Evolutionary conservation across 2,888 invertebrate genomes (phyloP).

Genomic region (Chymomyza caudatula): DNA sequence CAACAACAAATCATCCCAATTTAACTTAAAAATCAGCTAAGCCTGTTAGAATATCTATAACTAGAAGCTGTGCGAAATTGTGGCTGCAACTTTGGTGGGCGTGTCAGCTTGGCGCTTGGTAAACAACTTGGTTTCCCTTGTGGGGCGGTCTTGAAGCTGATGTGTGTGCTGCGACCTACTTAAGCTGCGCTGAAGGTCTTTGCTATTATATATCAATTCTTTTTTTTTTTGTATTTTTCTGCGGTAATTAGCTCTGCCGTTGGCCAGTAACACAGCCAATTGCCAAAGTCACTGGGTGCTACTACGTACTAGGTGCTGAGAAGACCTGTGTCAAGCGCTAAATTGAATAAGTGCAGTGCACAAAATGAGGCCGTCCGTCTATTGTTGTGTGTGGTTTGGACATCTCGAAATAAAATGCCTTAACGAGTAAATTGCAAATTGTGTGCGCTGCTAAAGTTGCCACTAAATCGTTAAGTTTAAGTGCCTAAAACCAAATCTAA

Average conservation of each 20-base stretch:
- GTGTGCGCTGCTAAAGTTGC: constrained; percentile 27
- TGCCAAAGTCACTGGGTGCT: neutral
- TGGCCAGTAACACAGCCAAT: constrained; percentile 14
- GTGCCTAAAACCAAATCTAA: constrained; percentile 59
- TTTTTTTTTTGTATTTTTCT: neutral
- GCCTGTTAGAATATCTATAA: no score
- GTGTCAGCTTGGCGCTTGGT: neutral
- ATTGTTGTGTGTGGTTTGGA: neutral
- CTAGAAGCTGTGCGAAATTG: no score
- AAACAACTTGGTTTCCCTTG: neutral
- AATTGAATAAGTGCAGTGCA: constrained; percentile 58
- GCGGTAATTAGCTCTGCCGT: constrained; percentile 23
- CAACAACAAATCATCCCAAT: constrained; percentile 25
- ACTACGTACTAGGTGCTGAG: neutral
- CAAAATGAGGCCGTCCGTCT: neutral
- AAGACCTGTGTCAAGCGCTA: constrained; percentile 7
- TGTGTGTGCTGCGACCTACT: constrained; percentile 41
- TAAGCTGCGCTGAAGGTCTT: constrained; percentile 47
- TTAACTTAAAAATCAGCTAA: constrained; percentile 32
- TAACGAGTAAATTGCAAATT: constrained; percentile 31
- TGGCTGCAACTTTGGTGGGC: neutral
- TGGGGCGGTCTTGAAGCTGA: neutral
- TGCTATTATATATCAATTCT: neutral
- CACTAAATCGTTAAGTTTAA: constrained; percentile 57
- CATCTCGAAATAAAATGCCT: constrained; percentile 31